Percentiles rank a stretch among this genome's conserved stretches.
phyloP scores from a whole-genome alignment of 1,140 invertebrate genomes.

The Littorina saxatilis region DNA sequence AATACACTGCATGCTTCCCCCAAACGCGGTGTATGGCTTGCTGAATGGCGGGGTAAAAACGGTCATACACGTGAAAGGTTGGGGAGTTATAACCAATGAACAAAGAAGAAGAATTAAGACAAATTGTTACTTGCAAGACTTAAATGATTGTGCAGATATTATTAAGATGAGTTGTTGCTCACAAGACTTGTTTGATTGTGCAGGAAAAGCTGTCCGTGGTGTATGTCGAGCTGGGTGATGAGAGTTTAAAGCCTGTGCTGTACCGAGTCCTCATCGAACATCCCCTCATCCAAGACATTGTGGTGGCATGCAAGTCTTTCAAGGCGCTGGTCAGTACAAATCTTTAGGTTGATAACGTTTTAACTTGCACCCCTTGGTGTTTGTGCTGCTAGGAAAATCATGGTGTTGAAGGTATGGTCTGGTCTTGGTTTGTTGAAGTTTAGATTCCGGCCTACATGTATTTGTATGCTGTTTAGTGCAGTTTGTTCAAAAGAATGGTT shows the following conservation, averaged over 20 bases:
- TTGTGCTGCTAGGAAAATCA: not conserved
- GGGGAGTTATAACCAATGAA: too few relatives aligned
- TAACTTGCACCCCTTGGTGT: not conserved
- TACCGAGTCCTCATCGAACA: slow-evolving; percentile 71
- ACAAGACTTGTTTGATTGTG: slow-evolving; percentile 25
- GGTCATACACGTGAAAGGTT: too few relatives aligned
- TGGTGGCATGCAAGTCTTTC: slow-evolving; percentile 66
- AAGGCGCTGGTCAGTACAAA: slow-evolving; percentile 71
- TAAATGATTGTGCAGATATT: too few relatives aligned
- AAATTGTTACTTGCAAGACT: too few relatives aligned
- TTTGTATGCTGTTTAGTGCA: too few relatives aligned
- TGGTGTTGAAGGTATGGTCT: not conserved
- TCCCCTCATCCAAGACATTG: slow-evolving; percentile 72
- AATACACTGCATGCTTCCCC: too few relatives aligned
- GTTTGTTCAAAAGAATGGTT: too few relatives aligned
- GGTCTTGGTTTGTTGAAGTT: not conserved
- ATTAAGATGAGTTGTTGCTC: too few relatives aligned
- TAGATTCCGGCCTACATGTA: not conserved
- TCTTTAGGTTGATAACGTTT: not conserved
- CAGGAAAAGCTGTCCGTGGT: slow-evolving; percentile 69
- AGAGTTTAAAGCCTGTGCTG: slow-evolving; percentile 55
- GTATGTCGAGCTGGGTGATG: slow-evolving; percentile 67
- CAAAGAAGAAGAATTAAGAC: too few relatives aligned
- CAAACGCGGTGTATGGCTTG: too few relatives aligned
- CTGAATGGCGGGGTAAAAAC: too few relatives aligned